Base-by-base conservation (phyloP, 2,113 vertebrate genomes). In the Carollia perspicillata region DNA sequence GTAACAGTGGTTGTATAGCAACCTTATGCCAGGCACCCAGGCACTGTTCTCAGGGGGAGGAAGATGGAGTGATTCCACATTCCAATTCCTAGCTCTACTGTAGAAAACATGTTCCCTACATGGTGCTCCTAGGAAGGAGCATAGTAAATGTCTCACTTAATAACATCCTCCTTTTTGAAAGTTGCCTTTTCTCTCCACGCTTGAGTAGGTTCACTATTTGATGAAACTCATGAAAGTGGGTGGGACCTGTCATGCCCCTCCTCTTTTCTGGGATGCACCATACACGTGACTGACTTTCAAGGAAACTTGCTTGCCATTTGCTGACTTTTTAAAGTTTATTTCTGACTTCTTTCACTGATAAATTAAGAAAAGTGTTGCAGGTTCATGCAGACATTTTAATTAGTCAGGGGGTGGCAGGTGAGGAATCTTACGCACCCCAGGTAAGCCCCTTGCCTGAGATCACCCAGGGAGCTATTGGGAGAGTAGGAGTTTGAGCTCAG, bases 91-190 rank as follows among this genome's bases (percentile, higher is more conserved):
- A 97, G 93, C 84, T 86, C 77, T 60, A 60, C 92, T 81, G 95
- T 95, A 97, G 97, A 95, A 97, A 97, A 97, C 47, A 96, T 93
- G 84, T 90, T 97, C 98, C 98, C 97, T 91, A 11, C 26, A 96
- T 97, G 98, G 98, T 98, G 98, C 98, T 98, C 84, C 98, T 93
- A 96, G 98, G 95, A 97, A 97, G 97, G 97, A 60, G 93, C 94
- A 93, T 92, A 92, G 93, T 95, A 96, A 93, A 94, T 58, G 55
- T 66, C 97, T 97, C 97, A 51, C 85, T 93, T 88, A 95, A 66
- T 93, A 94, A 93, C 74, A 58, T 89, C 77, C 97, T 98, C 97
- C 97, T 98, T 98, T 98, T 60, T 60, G 8, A 60, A 60, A 60
- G 26, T 60, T 60, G 58, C 58, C 26, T 60, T 60, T 60, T 28